phyloP scores from a whole-genome alignment of 2,113 vertebrate species.

The Tragelaphus buxtoni region DNA sequence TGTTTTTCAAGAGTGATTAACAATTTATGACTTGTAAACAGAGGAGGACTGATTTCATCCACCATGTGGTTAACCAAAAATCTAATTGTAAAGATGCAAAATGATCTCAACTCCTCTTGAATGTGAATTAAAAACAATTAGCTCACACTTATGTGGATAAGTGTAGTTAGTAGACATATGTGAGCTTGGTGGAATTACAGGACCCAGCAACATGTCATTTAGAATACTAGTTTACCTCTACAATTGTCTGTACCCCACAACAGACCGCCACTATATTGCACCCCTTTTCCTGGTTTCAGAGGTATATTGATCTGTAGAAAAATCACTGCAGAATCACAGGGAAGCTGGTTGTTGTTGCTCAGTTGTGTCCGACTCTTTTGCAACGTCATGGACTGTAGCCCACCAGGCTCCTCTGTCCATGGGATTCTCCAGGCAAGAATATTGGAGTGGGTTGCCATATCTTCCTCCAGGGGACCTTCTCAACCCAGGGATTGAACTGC shows the following conservation, averaged over 20 bases:
- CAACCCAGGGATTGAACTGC: neutral
- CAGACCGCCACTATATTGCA: neutral
- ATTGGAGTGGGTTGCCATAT: neutral
- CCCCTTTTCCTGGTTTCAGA: neutral
- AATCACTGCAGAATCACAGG: neutral
- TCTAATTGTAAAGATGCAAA: conserved; percentile 4
- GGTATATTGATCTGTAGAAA: neutral
- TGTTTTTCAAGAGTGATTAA: neutral
- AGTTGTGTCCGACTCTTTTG: neutral
- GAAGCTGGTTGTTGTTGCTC: neutral
- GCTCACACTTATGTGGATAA: neutral
- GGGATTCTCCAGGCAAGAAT: neutral
- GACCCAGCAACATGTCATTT: neutral
- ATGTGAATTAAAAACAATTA: neutral
- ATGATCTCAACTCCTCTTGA: neutral
- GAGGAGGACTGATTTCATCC: neutral
- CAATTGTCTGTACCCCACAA: neutral
- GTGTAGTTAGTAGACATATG: neutral
- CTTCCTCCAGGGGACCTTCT: neutral
- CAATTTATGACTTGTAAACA: neutral
- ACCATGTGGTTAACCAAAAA: neutral
- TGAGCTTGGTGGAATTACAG: neutral
- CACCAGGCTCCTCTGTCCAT: neutral
- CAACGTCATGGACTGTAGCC: neutral
- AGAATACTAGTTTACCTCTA: neutral